Base-by-base conservation (phyloP, 2,797 vertebrate species). In the Rhadinocentrus ornatus region DNA sequence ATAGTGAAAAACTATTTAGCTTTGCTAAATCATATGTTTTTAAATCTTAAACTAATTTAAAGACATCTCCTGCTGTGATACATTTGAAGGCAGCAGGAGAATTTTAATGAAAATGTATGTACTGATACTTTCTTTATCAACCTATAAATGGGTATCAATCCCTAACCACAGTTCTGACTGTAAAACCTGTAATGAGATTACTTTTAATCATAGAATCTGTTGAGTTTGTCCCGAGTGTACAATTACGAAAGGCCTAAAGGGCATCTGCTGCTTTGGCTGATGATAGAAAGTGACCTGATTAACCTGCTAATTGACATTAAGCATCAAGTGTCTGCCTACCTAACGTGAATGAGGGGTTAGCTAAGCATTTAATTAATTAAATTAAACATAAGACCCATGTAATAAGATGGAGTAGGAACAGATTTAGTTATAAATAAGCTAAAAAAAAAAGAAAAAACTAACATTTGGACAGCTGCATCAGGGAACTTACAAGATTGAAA, bases 231-330 rank as follows among this genome's bases (percentile, higher is more conserved):
- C 92, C 86, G 53, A 60, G 83, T 82, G 86, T 87, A 78, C 89
- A 86, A 89, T 92, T 93, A 93, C 60, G 75, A 77, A 77, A 69
- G 75, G 84, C 86, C 78, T 80, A 83, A 31, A 44, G 80, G 69
- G 85, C 80, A 76, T 76, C 81, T 82, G 88, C 69, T 82, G 78
- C 87, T 81, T 85, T 88, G 84, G 85, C 88, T 91, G 80, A 90
- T 83, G 83, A 91, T 83, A 80, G 87, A 85, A 82, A 77, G 88
- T 89, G 91, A 94, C 93, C 92, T 80, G 88, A 93, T 93, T 94
- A 93, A 94, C 93, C 93, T 86, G 80, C 72, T 90, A 92, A 93
- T 89, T 93, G 90, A 92, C 92, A 92, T 91, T 88, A 92, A 91
- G 87, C 89, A 90, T 90, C 87, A 86, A 86, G 85, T 84, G 78